Base-by-base conservation (phyloP, 1,140 invertebrate species). In the Chymomyza costata region DNA sequence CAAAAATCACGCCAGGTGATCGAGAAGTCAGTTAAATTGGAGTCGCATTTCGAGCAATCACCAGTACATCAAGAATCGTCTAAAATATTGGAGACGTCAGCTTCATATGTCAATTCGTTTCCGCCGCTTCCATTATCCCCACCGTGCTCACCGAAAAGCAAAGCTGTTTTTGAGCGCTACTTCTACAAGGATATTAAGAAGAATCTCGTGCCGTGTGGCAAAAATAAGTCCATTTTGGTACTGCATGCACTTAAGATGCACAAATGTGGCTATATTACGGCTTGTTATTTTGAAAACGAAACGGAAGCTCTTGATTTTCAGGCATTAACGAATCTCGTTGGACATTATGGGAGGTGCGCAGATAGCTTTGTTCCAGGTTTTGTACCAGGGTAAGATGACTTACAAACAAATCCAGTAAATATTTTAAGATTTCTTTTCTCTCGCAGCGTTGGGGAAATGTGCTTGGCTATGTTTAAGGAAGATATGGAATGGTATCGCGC, bases 401-500 rank as follows among this genome's bases (percentile, higher is more conserved):
- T n/a, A n/a, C n/a, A n/a, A n/a, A 11, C 11, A 8, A 43, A 2
- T 2, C 7, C 1, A 46, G n/a, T 2, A 0, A n/a, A 35, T 35
- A 34, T 10, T 15, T 11, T 40, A 6, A 1, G 25, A 18, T 10
- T 11, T 35, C 2, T 6, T 0, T 14, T 16, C 2, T 28, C 13
- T 25, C n/a, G 2, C 15, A 78, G 71, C 6, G 30, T 80, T 44
- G 58, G 59, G 0, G 71, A 78, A 57, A 1, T 71, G 18, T 80
- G 73, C 14, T 3, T 59, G 31, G 18, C 53, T 1, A 7, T 56
- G 2, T 78, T 35, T 30, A 6, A 6, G 6, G 73, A 60, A 6
- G 71, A 78, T 30, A 41, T 51, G 2, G 2, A 5, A 0, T 78
- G 71, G 73, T 80, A 78, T 13, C 71, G 71, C 2, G 63, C 63